Conservation (phyloP, 2,113 vertebrate genomes). For the Gymnorhina tibicen region DNA sequence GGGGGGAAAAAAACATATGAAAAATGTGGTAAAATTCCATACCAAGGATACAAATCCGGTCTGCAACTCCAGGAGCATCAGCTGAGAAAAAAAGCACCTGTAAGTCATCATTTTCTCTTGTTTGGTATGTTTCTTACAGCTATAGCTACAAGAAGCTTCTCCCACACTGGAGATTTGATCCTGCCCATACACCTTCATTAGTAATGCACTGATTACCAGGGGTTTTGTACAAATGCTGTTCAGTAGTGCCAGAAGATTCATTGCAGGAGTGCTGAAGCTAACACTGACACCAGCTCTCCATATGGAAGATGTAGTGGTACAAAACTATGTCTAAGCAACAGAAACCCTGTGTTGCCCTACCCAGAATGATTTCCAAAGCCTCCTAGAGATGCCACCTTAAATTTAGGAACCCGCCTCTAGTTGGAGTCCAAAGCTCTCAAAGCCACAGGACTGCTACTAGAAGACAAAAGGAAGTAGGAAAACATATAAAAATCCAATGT, state of each 20-base stretch:
- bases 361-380: background rate
- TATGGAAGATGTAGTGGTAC: background rate
- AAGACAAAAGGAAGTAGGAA: slow-evolving; percentile 37
- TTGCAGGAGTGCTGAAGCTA: background rate
- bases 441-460: slow-evolving; percentile 8
- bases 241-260: background rate
- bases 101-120: background rate
- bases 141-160: background rate
- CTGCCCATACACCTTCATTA: background rate
- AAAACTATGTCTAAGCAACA: background rate
- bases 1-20: background rate
- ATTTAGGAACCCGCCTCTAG: background rate
- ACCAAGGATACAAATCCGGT: background rate
- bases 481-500: slow-evolving; percentile 23
- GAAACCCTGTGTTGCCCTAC: background rate
- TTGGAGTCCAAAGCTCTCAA: background rate
- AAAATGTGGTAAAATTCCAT: background rate
- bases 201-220: background rate
- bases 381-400: slow-evolving; percentile 27
- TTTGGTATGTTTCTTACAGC: background rate
- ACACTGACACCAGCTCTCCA: background rate
- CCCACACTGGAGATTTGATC: background rate
- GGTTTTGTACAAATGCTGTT: background rate
- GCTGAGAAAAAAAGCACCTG: background rate
- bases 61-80: background rate